These are phyloP conservation scores for Pterobdella sp. DNA, from an alignment of 2,888 invertebrate genomes.

Conservation along the genomic window DNA sequence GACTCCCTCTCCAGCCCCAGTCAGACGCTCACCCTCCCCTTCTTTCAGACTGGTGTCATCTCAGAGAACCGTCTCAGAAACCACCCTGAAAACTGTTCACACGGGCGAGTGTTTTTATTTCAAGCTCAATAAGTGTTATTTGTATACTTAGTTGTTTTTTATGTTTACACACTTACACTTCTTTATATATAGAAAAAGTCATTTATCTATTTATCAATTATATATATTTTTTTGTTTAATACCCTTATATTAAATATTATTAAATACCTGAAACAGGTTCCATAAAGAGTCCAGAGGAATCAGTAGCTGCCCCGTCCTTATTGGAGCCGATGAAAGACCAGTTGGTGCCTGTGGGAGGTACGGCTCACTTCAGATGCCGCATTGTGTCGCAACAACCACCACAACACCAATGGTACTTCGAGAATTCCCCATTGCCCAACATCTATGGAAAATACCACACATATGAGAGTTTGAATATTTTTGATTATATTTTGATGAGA, in stretches of 20 bases:
- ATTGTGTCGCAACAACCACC: conserved; percentile 37
- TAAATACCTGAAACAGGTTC: not conserved
- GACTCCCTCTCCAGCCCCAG: conserved; percentile 11
- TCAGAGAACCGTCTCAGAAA: conserved; percentile 23
- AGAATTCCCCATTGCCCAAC: conserved; percentile 15
- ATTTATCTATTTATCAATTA: not conserved
- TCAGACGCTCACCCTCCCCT: conserved; percentile 12
- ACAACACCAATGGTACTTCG: conserved; percentile 29
- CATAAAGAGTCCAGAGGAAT: not conserved
- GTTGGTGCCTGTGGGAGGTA: conserved; percentile 81
- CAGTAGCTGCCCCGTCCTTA: conserved; percentile 64
- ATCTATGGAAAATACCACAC: conserved; percentile 11
- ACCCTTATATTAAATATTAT: not conserved
- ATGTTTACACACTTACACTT: not conserved
- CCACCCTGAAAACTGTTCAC: conserved; percentile 20
- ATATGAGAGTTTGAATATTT: not conserved
- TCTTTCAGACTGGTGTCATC: conserved; percentile 20
- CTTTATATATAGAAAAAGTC: not conserved
- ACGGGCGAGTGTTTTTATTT: conserved; percentile 3
- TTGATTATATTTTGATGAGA: too few species aligned
- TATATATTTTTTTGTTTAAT: not conserved
- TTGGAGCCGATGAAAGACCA: conserved; percentile 76
- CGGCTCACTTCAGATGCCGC: conserved; percentile 75
- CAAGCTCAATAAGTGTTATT: not conserved
- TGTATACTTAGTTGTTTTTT: not conserved